These are phyloP conservation scores for Tuberolachnus salignus DNA, from an alignment of 2,888 invertebrate species.

Conservation along the genomic window DNA sequence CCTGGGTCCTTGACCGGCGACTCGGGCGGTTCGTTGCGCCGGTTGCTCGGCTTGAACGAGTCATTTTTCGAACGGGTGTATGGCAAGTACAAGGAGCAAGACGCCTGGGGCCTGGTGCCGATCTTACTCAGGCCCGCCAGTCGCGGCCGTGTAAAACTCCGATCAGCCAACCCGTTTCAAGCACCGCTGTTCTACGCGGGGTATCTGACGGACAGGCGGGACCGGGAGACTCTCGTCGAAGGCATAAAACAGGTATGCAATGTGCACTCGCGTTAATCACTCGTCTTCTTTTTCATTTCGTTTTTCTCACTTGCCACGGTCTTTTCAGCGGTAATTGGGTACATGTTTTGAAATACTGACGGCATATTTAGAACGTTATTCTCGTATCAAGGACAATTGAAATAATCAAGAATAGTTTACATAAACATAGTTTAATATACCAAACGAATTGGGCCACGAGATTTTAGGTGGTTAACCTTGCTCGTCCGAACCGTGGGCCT, in stretches of 20 bases:
- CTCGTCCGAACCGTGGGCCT: too few species aligned
- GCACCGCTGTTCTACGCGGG: slow-evolving; percentile 74
- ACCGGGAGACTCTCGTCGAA: slow-evolving; percentile 62
- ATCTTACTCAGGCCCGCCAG: slow-evolving; percentile 76
- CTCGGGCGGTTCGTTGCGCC: slow-evolving; percentile 63
- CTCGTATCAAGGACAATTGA: too few species aligned
- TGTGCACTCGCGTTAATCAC: background rate
- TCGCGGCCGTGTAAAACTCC: slow-evolving; percentile 69
- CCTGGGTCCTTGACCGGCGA: slow-evolving; percentile 65
- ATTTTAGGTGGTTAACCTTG: too few species aligned
- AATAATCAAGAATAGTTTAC: too few species aligned
- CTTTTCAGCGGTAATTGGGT: too few species aligned
- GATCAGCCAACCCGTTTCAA: slow-evolving; percentile 66
- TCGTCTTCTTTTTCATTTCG: too few species aligned
- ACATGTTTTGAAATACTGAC: too few species aligned
- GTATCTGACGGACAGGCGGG: slow-evolving; percentile 73
- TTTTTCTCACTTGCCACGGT: too few species aligned
- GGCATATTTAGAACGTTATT: too few species aligned
- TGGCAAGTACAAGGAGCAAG: slow-evolving; percentile 63
- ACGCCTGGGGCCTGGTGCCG: slow-evolving; percentile 69
- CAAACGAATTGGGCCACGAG: too few species aligned
- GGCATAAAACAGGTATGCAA: slow-evolving; percentile 67
- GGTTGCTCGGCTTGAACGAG: slow-evolving; percentile 62
- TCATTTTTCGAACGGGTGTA: slow-evolving; percentile 63
- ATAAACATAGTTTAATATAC: too few species aligned